phyloP scores from a whole-genome alignment of 2,888 invertebrate species.

The Drosophila demipolita region DNA sequence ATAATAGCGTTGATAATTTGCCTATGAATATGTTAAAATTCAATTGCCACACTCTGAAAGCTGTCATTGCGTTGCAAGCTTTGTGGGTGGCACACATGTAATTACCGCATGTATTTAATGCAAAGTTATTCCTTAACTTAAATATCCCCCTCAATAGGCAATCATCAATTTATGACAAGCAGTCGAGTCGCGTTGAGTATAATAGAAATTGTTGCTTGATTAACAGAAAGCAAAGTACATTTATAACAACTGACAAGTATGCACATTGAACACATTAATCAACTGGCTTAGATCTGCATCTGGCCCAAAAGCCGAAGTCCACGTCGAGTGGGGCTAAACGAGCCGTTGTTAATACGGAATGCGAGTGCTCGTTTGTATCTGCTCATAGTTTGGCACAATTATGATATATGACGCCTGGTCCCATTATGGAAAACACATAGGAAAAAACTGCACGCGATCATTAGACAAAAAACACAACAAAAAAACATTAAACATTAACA shows the following conservation, averaged over 20 bases:
- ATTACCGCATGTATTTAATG: slow-evolving; percentile 7
- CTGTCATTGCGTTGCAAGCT: slow-evolving; percentile 33
- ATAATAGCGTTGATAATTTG: slow-evolving; percentile 54
- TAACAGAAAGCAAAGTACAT: slow-evolving; percentile 56
- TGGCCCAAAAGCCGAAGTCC: slow-evolving; percentile 45
- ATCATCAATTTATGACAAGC: slow-evolving; percentile 44
- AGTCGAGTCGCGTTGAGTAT: slow-evolving; percentile 2
- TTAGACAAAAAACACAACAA: slow-evolving; percentile 54
- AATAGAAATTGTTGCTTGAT: slow-evolving; percentile 53
- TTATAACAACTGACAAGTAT: slow-evolving; percentile 67
- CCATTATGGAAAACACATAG: slow-evolving; percentile 66
- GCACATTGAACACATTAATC: slow-evolving; percentile 68
- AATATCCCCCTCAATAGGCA: not conserved
- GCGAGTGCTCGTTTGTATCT: slow-evolving; percentile 56
- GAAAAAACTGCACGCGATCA: slow-evolving; percentile 79
- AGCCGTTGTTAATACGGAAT: slow-evolving; percentile 43
- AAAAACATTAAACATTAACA: slow-evolving; percentile 7
- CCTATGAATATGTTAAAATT: slow-evolving; percentile 74
- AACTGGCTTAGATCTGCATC: slow-evolving; percentile 71
- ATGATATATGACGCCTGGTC: slow-evolving; percentile 73
- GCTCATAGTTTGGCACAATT: slow-evolving; percentile 76
- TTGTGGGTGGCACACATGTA: slow-evolving; percentile 59
- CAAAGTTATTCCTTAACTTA: slow-evolving; percentile 9
- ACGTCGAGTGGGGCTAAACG: slow-evolving; percentile 32
- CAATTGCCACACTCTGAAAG: slow-evolving; percentile 67